phyloP scores from a whole-genome alignment of 2,888 invertebrate species.

The Tenthredo mesomela region DNA sequence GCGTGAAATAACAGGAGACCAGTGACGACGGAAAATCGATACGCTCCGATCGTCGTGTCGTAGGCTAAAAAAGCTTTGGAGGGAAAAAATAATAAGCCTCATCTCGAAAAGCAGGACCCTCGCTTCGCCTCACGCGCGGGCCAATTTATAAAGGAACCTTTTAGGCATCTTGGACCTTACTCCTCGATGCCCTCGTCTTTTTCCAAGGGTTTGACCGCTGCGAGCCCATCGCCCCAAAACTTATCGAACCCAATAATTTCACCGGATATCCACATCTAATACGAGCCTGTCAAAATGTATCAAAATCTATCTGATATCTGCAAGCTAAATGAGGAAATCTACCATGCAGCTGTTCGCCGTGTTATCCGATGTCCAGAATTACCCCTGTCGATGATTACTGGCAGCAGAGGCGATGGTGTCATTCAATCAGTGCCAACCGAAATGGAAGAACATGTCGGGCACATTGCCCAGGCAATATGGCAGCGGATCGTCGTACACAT shows the following conservation, averaged over 20 bases:
- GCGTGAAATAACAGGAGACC: constrained; percentile 46
- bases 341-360: neutral
- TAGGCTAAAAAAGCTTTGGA: constrained; percentile 32
- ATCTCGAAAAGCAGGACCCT: constrained; percentile 39
- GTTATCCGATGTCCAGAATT: constrained; percentile 14
- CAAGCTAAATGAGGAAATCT: neutral
- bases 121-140: neutral
- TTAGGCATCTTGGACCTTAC: neutral
- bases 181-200: neutral
- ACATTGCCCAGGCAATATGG: constrained; percentile 8
- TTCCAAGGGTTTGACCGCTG: constrained; percentile 30
- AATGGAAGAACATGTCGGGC: constrained; percentile 36
- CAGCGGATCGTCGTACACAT: neutral
- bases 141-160: constrained; percentile 34
- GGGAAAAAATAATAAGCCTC: constrained; percentile 49
- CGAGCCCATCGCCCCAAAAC: neutral
- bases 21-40: constrained; percentile 50
- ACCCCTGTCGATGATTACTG: constrained; percentile 39
- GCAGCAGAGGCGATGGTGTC: neutral
- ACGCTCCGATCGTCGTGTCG: constrained; percentile 20
- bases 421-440: constrained; percentile 41
- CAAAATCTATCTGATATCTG: neutral
- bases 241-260: constrained; percentile 23
- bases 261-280: neutral
- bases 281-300: constrained; percentile 3